A percentile compares a stretch with the other conserved stretches of the same genome.
These are phyloP conservation scores for Gymnorhina tibicen DNA, from an alignment of 2,113 vertebrate species.

Conservation along the genomic window DNA sequence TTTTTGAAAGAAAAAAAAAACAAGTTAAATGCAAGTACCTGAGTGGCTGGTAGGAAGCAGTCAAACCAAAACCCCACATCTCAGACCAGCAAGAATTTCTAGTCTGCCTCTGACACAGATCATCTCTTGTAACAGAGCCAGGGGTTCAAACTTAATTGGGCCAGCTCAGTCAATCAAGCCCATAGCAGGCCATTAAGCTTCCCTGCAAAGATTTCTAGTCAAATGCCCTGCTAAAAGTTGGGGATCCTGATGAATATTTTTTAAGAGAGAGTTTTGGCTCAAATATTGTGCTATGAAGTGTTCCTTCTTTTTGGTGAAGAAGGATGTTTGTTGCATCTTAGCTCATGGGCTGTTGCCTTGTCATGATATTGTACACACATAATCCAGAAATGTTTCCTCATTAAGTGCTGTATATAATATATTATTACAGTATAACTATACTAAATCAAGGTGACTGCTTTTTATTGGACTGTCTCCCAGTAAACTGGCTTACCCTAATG, in stretches of 20 bases:
- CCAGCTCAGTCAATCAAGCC: background rate
- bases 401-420: background rate
- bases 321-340: background rate
- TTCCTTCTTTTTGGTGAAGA: background rate
- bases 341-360: background rate
- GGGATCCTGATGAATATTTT: background rate
- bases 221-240: background rate
- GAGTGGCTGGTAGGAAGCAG: background rate
- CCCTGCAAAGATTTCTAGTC: background rate
- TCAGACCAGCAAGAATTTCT: background rate
- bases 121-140: background rate
- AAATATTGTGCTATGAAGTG: background rate
- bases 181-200: background rate
- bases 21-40: background rate
- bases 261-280: background rate
- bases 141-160: background rate
- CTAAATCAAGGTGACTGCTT: conserved; percentile 36
- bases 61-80: background rate
- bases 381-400: background rate
- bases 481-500: background rate
- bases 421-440: background rate
- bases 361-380: background rate
- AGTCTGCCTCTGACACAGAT: background rate
- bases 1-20: background rate
- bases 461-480: conserved; percentile 13